Base-by-base conservation (phyloP, 2,113 vertebrate species). In the Anseranas semipalmata region DNA sequence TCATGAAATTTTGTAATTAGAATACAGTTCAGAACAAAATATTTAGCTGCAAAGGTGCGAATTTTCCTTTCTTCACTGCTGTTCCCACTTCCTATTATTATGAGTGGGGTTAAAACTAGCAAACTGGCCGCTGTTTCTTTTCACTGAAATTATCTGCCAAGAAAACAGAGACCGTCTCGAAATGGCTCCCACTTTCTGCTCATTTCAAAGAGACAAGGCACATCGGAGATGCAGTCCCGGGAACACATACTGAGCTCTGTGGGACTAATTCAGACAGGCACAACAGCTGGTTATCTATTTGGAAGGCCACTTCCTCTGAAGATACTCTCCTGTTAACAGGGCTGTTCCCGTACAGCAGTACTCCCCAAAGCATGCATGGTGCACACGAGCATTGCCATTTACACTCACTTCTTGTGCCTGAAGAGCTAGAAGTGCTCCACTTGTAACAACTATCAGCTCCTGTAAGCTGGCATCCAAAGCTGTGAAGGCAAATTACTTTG, bases 1-100 rank as follows among this genome's bases (percentile, higher is more conserved):
- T 2, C 93, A 92, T 77, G 90, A 95, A 87, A 52, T 77, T 93
- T 35, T 74, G 59, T 95, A 94, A 96, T 96, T 94, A 90, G 93
- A 96, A 93, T 65, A 93, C 90, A 70, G 85, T 77, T 91, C 87
- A 80, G 93, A 91, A 91, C 59, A 91, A 89, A 95, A 91, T 72
- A 74, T 79, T 97, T 89, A 89, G 82, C 75, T 88, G 85, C 56
- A 90, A 83, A 93, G 77, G 78, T 16, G 7, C 89, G 78, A 90
- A 79, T 91, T 91, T 67, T 86, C 62, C 55, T 37, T 84, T 83
- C 35, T 66, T 86, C 78, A 55, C 45, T 30, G 8, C 10, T 41
- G 50, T 63, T 91, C 81, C 82, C 91, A 70, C 32, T 55, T 45
- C 28, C 58, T 82, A 45, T 82, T 94, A 77, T 79, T 80, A 52